Evolutionary conservation across 2,113 vertebrate genomes (phyloP).

Genomic region (Dipodomys stephensi): DNA sequence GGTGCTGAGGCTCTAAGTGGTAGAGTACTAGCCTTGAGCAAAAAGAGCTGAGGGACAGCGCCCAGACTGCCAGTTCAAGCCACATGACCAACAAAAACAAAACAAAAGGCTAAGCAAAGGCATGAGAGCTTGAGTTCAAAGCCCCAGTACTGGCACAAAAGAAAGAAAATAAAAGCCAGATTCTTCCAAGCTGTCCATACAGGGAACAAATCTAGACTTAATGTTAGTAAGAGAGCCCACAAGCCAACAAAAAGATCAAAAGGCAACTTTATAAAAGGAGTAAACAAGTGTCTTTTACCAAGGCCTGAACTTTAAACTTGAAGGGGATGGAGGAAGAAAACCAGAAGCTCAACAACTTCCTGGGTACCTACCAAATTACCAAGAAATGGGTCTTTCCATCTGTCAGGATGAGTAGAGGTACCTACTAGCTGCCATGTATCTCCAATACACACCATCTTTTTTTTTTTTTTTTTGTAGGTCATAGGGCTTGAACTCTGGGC

Average conservation of each 20-base stretch:
- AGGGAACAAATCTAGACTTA: slow-evolving; percentile 16
- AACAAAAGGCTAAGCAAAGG: no score
- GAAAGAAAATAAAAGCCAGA: neutral
- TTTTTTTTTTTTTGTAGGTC: no score
- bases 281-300: neutral
- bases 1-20: no score
- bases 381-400: neutral
- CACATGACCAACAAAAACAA: no score
- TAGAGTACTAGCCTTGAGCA: no score
- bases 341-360: neutral
- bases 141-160: no score
- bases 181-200: neutral
- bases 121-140: no score
- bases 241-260: neutral
- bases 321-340: neutral
- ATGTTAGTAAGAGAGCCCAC: slow-evolving; percentile 37
- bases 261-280: neutral
- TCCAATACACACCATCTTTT: neutral
- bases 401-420: neutral
- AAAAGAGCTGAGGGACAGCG: no score
- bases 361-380: neutral
- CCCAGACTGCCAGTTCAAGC: no score
- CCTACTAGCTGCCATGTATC: neutral
- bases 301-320: slow-evolving; percentile 47
- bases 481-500: no score